These are phyloP conservation scores for Fragum fragum DNA, from an alignment of 2,888 invertebrate species.

Conservation along the genomic window DNA sequence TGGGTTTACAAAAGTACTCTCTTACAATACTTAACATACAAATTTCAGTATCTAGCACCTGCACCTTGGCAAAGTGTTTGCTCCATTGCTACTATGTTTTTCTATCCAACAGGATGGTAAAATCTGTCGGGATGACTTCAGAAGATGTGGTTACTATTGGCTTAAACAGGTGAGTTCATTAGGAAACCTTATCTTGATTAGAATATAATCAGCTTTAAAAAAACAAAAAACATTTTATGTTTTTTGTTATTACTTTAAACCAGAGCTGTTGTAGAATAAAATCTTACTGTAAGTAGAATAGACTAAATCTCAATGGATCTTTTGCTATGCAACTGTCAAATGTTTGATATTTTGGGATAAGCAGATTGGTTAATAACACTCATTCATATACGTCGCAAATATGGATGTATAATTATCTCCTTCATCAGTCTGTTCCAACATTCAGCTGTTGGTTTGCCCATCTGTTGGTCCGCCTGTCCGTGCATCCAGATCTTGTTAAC, in stretches of 20 bases:
- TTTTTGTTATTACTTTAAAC: not conserved
- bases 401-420: not conserved
- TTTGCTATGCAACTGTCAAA: no score
- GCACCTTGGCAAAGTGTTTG: no score
- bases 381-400: not conserved
- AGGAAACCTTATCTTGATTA: no score
- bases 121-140: conserved; percentile 76
- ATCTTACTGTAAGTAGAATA: not conserved
- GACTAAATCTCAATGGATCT: not conserved
- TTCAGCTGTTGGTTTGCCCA: no score
- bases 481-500: no score
- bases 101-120: conserved; percentile 74
- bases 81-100: no score
- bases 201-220: no score
- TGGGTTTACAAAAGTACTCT: no score
- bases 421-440: not conserved
- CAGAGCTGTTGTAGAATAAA: not conserved
- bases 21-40: no score
- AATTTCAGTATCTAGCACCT: no score
- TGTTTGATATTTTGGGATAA: no score
- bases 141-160: conserved; percentile 77
- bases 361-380: not conserved
- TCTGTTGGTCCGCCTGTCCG: no score
- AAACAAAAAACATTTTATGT: not conserved
- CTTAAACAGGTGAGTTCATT: conserved; percentile 76